These are phyloP conservation scores for Epinephelus coioides DNA, from an alignment of 2,797 vertebrate species.

Conservation along the genomic window DNA sequence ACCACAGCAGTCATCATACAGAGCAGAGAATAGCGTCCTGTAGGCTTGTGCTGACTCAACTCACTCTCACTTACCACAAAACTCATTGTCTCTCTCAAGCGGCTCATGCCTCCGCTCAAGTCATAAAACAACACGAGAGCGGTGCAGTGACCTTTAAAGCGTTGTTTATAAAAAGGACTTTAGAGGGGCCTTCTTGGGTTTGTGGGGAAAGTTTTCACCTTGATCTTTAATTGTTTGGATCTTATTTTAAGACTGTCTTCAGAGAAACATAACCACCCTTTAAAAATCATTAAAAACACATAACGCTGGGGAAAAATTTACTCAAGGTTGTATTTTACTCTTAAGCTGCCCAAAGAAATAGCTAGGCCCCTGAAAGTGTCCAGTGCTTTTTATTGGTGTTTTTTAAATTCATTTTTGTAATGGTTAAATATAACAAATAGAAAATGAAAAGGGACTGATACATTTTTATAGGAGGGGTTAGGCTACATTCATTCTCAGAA, in stretches of 20 bases:
- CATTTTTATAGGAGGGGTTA: too few relatives aligned
- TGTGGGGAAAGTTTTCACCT: not conserved
- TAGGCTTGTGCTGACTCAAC: constrained; percentile 46
- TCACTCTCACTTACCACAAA: constrained; percentile 18
- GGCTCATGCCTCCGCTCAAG: not conserved
- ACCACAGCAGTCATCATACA: constrained; percentile 39
- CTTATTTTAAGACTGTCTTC: not conserved
- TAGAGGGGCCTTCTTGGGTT: not conserved
- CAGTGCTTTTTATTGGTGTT: too few relatives aligned
- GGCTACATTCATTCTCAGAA: too few relatives aligned
- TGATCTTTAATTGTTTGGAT: not conserved
- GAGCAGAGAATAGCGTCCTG: constrained; percentile 24
- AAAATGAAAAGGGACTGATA: too few relatives aligned
- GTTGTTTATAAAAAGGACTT: not conserved
- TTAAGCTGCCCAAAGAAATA: too few relatives aligned
- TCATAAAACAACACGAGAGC: constrained; percentile 19
- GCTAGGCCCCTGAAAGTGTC: too few relatives aligned
- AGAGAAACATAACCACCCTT: not conserved
- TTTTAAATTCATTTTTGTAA: too few relatives aligned
- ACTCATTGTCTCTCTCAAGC: not conserved
- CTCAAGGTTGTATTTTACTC: not conserved
- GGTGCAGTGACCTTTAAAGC: constrained; percentile 5
- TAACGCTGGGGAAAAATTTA: not conserved
- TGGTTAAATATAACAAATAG: too few relatives aligned
- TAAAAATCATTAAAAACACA: not conserved